Evolutionary conservation across 2,888 invertebrate species (phyloP), one percentile per base, ranked within the genome.

Genomic region (Andrena chrysosceles): DNA sequence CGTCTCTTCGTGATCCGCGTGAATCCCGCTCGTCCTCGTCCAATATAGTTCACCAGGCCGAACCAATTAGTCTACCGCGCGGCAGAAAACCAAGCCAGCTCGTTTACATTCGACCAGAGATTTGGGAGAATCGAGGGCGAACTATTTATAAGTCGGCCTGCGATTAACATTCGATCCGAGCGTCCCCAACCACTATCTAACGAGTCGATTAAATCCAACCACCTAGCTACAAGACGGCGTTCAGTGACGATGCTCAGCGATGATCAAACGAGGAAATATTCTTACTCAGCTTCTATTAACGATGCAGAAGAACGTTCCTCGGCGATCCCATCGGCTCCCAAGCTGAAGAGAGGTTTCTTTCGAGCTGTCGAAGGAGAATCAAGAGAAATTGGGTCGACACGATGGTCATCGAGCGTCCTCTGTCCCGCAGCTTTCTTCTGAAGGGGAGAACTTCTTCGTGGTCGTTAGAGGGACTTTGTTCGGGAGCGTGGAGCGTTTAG

Each of bases 81-180:
- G 62, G 56, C 29, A 77, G 42, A 70, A 81, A 73, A 64, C 42
- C 20, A 35, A 10, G 23, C 48, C 63, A 66, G 52, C 76, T 81
- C 71, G 62, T 84, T 86, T 75, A 67, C 69, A 84, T 81, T 76
- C 70, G 60, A 35, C 35, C 54, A 31, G 29, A 35, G 52, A 68
- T 69, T 23, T 52, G 59, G 20, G 42, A 26, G 23, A 77, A 71
- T 73, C 63, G 42, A 49, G 8, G 49, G 7, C 42, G 23, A 66
- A 29, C 54, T 83, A 74, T 81, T 83, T 83, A 77, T 81, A 77
- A 74, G 64, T 66, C 60, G 23, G 73, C 31, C 35, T 67, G 54
- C 67, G 52, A 83, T 83, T 83, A 77, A 81, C 54, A 81, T 81
- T 81, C 77, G 29, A 59, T 26, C 42, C 26, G 54, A 35, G 33